Percentiles rank a stretch among this genome's conserved stretches.
Evolutionary conservation across 2,113 vertebrate genomes (phyloP).

Genomic region (Syngnathus scovelli): DNA sequence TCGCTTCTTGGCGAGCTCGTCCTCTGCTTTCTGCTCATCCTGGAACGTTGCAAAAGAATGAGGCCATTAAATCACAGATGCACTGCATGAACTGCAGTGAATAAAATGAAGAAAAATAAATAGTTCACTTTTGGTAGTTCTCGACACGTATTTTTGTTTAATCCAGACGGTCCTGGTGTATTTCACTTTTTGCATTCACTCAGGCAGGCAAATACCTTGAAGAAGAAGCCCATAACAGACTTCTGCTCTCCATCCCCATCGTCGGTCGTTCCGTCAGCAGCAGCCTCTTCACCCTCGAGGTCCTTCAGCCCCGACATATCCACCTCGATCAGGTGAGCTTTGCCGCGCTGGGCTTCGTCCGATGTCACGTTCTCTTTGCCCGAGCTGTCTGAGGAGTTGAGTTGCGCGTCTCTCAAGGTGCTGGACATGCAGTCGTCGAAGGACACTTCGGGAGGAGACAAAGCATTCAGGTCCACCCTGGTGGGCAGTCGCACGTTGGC

Average conservation of each 20-base stretch:
- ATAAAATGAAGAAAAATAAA: too few relatives aligned
- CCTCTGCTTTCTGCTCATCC: constrained; percentile 95
- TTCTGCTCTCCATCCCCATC: constrained; percentile 83
- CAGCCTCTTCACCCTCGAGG: constrained; percentile 69
- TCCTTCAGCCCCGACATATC: constrained; percentile 83
- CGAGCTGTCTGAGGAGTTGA: constrained; percentile 61
- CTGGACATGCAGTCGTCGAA: constrained; percentile 64
- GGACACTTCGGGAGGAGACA: constrained; percentile 65
- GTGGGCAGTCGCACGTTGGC: constrained; percentile 75
- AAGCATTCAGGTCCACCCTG: constrained; percentile 70
- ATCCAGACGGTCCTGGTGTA: too few relatives aligned
- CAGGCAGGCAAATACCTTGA: constrained; percentile 75
- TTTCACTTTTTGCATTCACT: too few relatives aligned
- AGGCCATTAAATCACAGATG: background rate
- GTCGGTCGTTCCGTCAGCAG: constrained; percentile 44
- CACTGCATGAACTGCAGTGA: background rate
- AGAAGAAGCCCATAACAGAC: constrained; percentile 90
- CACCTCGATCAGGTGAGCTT: constrained; percentile 86
- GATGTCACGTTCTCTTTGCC: constrained; percentile 63
- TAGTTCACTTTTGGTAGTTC: too few relatives aligned
- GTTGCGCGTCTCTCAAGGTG: constrained; percentile 54
- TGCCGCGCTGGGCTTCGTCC: constrained; percentile 76
- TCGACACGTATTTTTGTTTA: too few relatives aligned
- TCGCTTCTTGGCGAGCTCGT: constrained; percentile 90
- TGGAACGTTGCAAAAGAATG: constrained; percentile 34